Base-by-base conservation (phyloP, 1,140 invertebrate genomes). In the Drosophila sucinea region DNA sequence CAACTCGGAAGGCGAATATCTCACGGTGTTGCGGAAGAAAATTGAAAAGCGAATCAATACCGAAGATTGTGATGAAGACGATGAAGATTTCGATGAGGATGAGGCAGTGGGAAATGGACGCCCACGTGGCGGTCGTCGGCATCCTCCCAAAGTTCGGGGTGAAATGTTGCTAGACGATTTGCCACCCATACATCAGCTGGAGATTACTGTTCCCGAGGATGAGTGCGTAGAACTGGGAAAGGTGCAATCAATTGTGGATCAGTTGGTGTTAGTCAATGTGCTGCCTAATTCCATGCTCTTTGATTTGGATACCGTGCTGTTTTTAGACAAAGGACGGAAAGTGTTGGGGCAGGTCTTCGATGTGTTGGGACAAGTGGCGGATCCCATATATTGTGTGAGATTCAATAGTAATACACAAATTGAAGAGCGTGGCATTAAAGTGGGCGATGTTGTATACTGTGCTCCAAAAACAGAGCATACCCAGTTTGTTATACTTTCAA, bases 281-380 rank as follows among this genome's bases (percentile, higher is more conserved):
- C 91, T 95, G 38, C 94, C 94, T 55, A 94, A 94, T 60, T 95
- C 94, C 38, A 96, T 96, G 60, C 94, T 96, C 0, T 93, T 98
- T 47, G 95, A 98, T 93, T 91, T 98, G 60, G 97, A 98, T 62
- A 96, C 96, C 3, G 94, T 98, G 27, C 92, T 98, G 29, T 98
- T 98, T 90, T 73, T 96, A 44, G 95, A 96, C 6, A 93, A 94
- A 87, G 96, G 96, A 11, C 93, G 94, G 51, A 94, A 94, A 73
- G 93, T 95, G 2, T 91, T 97, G 0, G 97, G 97, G 2, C 94
- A 95, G 81, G 94, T 99, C 63, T 98, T 97, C 93, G 98, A 99
- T 94, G 97, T 98, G 3, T 96, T 98, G 92, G 98, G 98, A 4
- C 94, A 94, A 33, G 96, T 98, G 0, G 92, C 92, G 0, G 94